Evolutionary conservation across 2,797 vertebrate genomes (phyloP).

Genomic region (Sebastes paucispinis): DNA sequence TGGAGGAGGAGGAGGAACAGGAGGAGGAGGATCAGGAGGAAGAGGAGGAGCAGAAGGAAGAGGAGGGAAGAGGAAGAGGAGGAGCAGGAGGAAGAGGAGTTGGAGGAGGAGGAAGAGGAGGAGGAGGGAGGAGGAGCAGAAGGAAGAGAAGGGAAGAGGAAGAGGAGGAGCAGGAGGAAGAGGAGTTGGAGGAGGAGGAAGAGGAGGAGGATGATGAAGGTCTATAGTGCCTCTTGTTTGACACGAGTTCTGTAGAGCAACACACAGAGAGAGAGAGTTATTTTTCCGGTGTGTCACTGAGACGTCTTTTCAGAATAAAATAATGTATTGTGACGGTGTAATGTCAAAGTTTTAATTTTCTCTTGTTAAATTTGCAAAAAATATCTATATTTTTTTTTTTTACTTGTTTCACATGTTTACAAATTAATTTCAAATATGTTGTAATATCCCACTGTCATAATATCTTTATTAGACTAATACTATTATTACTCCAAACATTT

Average conservation of each 20-base stretch:
- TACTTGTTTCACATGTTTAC: background rate
- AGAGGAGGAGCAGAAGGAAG: no score
- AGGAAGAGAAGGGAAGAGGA: no score
- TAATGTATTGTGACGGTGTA: fast-evolving
- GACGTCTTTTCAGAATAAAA: slow-evolving; percentile 61
- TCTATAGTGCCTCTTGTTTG: slow-evolving; percentile 36
- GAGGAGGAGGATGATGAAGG: background rate
- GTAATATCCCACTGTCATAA: background rate
- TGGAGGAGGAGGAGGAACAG: no score
- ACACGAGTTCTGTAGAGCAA: slow-evolving; percentile 24
- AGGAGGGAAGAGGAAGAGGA: no score
- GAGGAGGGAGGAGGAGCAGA: no score
- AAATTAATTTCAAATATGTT: background rate
- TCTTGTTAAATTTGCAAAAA: background rate
- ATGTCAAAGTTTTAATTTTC: background rate
- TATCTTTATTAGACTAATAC: background rate
- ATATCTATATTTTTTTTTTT: no score
- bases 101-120: no score
- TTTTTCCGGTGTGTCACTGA: slow-evolving; percentile 36
- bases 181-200: no score
- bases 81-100: no score
- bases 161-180: no score
- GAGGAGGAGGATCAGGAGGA: no score
- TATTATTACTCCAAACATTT: background rate
- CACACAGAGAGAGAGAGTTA: background rate